Percentiles rank a stretch among this genome's conserved stretches.
Evolutionary conservation across 2,888 invertebrate genomes (phyloP).

Genomic region (Rhimphoctona megacephalus): DNA sequence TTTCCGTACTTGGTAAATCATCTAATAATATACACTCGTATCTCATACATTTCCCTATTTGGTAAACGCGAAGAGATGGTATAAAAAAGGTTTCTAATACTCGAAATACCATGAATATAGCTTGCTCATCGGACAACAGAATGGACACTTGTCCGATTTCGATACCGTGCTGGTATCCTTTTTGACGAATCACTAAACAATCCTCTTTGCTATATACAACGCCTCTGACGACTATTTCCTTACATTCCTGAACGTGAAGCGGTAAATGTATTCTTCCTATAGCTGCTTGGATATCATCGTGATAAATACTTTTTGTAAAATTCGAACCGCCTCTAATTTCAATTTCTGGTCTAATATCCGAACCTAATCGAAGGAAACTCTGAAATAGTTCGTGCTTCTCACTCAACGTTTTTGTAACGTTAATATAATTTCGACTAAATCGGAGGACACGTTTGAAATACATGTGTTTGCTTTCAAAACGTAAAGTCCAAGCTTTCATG

Average conservation of each 20-base stretch:
- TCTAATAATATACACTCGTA: constrained; percentile 50
- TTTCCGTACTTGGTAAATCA: constrained; percentile 57
- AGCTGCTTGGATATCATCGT: constrained; percentile 39
- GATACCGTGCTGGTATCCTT: constrained; percentile 59
- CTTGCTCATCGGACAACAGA: constrained; percentile 48
- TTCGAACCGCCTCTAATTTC: constrained; percentile 3
- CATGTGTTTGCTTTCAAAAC: constrained; percentile 71
- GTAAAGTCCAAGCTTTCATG: constrained; percentile 65
- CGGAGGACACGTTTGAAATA: constrained; percentile 29
- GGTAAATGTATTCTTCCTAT: constrained; percentile 38
- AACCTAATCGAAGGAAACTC: constrained; percentile 35
- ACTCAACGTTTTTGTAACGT: constrained; percentile 61
- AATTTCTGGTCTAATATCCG: constrained; percentile 38
- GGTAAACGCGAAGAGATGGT: constrained; percentile 47
- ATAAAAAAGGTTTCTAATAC: constrained; percentile 54
- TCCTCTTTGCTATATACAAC: constrained; percentile 45
- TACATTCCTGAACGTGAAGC: constrained; percentile 39
- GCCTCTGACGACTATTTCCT: constrained; percentile 46
- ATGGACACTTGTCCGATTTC: constrained; percentile 51
- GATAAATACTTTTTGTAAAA: constrained; percentile 31
- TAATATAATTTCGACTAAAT: constrained; percentile 16
- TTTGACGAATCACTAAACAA: constrained; percentile 50
- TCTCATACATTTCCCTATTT: constrained; percentile 38
- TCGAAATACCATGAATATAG: constrained; percentile 51
- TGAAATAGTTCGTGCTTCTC: constrained; percentile 63